Conservation (phyloP, 2,113 vertebrate genomes). For the Gila orcuttii region DNA sequence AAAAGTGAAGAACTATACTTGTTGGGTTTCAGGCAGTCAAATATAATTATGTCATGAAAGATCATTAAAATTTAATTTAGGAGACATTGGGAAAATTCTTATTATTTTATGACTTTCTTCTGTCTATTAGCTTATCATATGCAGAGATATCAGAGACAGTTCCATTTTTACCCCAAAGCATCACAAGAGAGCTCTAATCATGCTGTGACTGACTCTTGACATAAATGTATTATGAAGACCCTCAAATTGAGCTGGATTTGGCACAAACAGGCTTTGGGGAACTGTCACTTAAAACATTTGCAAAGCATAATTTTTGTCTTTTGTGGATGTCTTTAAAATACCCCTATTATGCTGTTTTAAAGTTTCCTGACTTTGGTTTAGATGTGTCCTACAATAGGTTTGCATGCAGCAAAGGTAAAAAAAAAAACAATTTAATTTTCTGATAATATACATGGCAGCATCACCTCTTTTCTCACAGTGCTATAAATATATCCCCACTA, state of each 20-base stretch:
- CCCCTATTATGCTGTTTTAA: no score
- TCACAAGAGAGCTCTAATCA: constrained; percentile 42
- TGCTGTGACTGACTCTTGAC: constrained; percentile 45
- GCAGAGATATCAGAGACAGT: constrained; percentile 36
- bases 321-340: not conserved
- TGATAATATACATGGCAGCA: no score
- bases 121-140: constrained; percentile 38
- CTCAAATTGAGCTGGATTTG: constrained; percentile 20
- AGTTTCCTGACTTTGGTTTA: no score
- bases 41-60: constrained; percentile 53
- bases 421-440: no score
- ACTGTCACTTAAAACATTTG: constrained; percentile 32
- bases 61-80: constrained; percentile 57
- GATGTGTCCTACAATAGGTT: no score
- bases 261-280: constrained; percentile 20
- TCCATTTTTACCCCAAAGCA: constrained; percentile 47
- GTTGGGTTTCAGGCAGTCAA: constrained; percentile 46
- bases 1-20: constrained; percentile 9
- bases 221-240: constrained; percentile 50
- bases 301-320: constrained; percentile 1
- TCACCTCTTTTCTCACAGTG: no score
- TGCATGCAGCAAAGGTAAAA: no score
- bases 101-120: constrained; percentile 49
- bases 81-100: constrained; percentile 34
- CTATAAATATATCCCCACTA: not conserved